Conservation (phyloP, 2,113 vertebrate species). For the Paracanthobrama guichenoti region DNA sequence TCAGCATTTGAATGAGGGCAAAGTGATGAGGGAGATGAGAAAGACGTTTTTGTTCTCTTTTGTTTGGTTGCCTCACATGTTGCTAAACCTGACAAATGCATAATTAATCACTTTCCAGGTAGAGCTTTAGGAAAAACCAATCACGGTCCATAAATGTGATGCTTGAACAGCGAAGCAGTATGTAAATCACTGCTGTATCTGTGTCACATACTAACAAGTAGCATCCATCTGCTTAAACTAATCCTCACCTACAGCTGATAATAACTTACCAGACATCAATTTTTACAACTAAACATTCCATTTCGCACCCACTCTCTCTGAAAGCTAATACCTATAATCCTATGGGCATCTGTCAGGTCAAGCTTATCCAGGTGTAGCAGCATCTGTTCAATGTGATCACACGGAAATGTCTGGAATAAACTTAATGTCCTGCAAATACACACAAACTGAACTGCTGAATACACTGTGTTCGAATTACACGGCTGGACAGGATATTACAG, state of each 20-base stretch:
- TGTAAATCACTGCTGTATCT: slow-evolving; percentile 24
- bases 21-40: not conserved
- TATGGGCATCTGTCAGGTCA: slow-evolving; percentile 47
- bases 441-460: slow-evolving; percentile 18
- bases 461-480: not conserved
- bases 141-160: slow-evolving; percentile 1
- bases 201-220: slow-evolving; percentile 27
- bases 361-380: slow-evolving; percentile 56
- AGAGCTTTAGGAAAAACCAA: slow-evolving; percentile 34
- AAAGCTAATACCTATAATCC: slow-evolving; percentile 56
- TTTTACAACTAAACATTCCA: slow-evolving; percentile 46
- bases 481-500: not conserved
- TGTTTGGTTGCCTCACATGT: slow-evolving; percentile 4
- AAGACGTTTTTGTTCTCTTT: slow-evolving; percentile 2
- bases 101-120: slow-evolving; percentile 37
- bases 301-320: slow-evolving; percentile 49
- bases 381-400: slow-evolving; percentile 48
- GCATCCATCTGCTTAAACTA: slow-evolving; percentile 37
- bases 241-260: slow-evolving; percentile 50
- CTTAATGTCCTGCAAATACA: not conserved
- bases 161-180: slow-evolving; percentile 21
- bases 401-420: slow-evolving; percentile 26
- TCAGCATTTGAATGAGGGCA: not conserved
- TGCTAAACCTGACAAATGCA: slow-evolving; percentile 13
- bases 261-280: slow-evolving; percentile 38